Base-by-base conservation (phyloP, 2,797 vertebrate genomes). In the Falco novaeseelandiae region DNA sequence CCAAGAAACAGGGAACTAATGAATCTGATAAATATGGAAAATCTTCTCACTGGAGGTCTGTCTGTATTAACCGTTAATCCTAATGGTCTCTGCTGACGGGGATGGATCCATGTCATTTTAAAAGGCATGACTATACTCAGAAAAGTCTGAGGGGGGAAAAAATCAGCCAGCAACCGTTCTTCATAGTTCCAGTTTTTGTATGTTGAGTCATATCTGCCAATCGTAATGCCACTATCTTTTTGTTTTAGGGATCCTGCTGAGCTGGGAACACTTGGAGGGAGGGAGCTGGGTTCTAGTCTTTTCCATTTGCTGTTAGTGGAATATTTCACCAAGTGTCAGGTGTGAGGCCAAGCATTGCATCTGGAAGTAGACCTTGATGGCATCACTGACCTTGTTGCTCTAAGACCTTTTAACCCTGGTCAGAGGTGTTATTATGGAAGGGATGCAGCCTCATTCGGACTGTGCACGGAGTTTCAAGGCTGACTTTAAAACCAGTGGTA, bases 321-420 rank as follows among this genome's bases (percentile, higher is more conserved):
- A 44, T 83, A 48, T 52, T 77, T 93, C 70, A 66, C 8, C 3
- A 14, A 74, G 34, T 21, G 8, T 57, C 32, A 44, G 44, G 23
- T n/a, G 30, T 1, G 6, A 83, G 55, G 32, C 46, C 30, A n/a
- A 65, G 34, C 0, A 0, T 18, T 0, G 0, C 1, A 1, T 30
- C 51, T 72, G 11, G 25, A 76, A 70, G 25, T 32, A 57, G 55
- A 65, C 26, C 34, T 49, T 48, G 63, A 14, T 59, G 48, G 13
- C 18, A 57, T 71, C 34, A 10, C 29, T 54, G 57, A 22, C 16
- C 21, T 61, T 59, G 22, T 52, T 76, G 11, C 5, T 59, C 20
- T 21, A 26, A 8, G 8, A 80, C 46, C 26, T 17, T 74, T 90
- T 66, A 14, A 34, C 52, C 21, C 29, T 59, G 40, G 17, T 26